phyloP scores from a whole-genome alignment of 2,797 vertebrate species.

The Tadarida brasiliensis region DNA sequence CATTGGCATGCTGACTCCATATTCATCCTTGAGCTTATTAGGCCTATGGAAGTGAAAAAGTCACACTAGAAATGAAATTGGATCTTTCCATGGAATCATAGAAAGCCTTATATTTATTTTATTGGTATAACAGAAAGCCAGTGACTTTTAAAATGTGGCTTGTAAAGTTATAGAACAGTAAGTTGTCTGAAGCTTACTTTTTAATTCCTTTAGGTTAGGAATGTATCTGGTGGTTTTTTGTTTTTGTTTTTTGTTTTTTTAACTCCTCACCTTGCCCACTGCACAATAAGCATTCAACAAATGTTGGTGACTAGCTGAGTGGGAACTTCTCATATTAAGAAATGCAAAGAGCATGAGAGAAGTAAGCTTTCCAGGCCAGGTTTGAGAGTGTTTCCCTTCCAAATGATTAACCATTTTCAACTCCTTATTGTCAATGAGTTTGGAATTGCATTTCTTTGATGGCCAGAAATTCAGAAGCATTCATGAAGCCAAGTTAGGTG shows the following conservation, averaged over 20 bases:
- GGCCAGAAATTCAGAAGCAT: neutral
- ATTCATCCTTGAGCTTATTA: slow-evolving; percentile 46
- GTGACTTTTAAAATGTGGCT: slow-evolving; percentile 33
- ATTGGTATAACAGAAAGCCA: slow-evolving; percentile 50
- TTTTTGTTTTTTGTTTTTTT: neutral
- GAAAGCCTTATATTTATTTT: slow-evolving; percentile 54
- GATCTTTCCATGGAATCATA: neutral
- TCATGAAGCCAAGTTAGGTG: neutral
- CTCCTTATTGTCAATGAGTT: neutral
- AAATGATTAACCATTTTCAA: neutral
- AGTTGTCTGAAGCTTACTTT: slow-evolving; percentile 28
- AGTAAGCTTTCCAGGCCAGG: neutral
- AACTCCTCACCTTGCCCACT: neutral
- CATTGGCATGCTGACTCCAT: neutral
- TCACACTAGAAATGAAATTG: slow-evolving; percentile 4
- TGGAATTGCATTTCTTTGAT: slow-evolving; percentile 29
- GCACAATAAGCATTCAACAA: neutral
- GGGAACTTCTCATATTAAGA: neutral
- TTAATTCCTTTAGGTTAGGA: slow-evolving; percentile 49
- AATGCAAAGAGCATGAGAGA: neutral
- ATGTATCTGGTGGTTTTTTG: neutral
- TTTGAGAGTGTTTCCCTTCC: neutral
- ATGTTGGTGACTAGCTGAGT: neutral
- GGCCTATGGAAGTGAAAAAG: slow-evolving; percentile 6
- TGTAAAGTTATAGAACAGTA: slow-evolving; percentile 26